These are phyloP conservation scores for Bubo scandiacus DNA, from an alignment of 2,113 vertebrate genomes.

Conservation along the genomic window DNA sequence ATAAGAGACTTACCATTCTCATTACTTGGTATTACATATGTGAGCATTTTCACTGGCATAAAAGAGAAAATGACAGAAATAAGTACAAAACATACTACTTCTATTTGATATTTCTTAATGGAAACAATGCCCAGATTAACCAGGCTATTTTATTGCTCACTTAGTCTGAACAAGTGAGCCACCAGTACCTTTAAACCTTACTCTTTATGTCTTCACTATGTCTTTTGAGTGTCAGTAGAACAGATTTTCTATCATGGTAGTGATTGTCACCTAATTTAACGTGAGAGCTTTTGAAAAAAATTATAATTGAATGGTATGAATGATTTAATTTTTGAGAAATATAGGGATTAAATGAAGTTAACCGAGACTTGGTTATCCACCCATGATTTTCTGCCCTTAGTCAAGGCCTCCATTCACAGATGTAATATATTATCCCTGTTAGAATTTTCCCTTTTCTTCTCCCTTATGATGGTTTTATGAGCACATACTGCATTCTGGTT, in stretches of 20 bases:
- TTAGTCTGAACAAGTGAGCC: background rate
- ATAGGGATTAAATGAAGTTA: background rate
- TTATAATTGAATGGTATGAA: background rate
- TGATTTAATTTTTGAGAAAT: constrained; percentile 19
- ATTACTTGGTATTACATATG: background rate
- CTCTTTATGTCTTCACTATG: background rate
- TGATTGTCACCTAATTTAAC: background rate
- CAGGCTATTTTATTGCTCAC: background rate
- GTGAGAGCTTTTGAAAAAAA: background rate
- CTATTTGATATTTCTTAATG: background rate
- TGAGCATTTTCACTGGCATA: background rate
- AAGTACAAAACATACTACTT: background rate
- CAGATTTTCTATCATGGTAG: background rate
- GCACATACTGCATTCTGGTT: background rate
- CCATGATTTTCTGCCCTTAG: background rate
- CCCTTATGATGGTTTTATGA: background rate
- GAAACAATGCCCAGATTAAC: background rate
- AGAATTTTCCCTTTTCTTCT: background rate
- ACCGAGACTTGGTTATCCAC: background rate
- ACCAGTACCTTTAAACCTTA: background rate
- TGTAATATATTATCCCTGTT: background rate
- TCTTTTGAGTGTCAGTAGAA: background rate
- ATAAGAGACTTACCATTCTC: background rate
- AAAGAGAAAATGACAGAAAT: background rate
- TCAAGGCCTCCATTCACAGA: background rate